Evolutionary conservation across 2,888 invertebrate genomes (phyloP), one percentile per base, ranked within the genome.

Genomic region (Horisme vitalbata): DNA sequence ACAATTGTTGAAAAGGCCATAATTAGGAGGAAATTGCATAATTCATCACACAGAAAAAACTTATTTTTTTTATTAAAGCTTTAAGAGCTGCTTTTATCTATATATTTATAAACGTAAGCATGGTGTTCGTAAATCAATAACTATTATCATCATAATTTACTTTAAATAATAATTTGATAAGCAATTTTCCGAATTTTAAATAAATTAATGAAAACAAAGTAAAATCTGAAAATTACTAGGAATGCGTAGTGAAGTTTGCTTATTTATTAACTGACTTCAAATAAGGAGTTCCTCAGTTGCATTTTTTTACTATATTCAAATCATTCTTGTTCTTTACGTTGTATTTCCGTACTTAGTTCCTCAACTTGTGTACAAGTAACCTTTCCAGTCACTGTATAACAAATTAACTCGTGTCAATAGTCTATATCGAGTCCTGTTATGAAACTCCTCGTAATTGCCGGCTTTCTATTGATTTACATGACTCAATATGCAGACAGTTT

Each of bases 391-490:
- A 52, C 66, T 65, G 68, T 71, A 66, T 69, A 66, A 65, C 59
- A 64, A 70, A 73, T 70, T 63, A 65, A 63, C 61, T 63, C 63
- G 57, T 63, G 71, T 67, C 67, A 64, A 60, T 63, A 57, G 39
- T 51, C 55, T 55, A 46, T 36, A 47, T 37, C 15, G 10, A 37
- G 49, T 57, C 58, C 57, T 61, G 69, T 69, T 71, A 63, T 58
- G 65, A 69, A 68, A 71, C 67, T 65, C 61, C 68, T 57, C 61
- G 41, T 75, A 75, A 78, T 76, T 75, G 69, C 65, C 14, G 59
- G 62, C 73, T 78, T 72, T 75, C 73, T 67, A 71, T 71, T 74
- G 70, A 76, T 79, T 78, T 74, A 77, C 70, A 71, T 70, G 68
- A 55, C 55, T 54, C 51, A 57, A 51, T 48, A 56, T 48, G 47